Conservation (phyloP, 2,113 vertebrate species). For the Mormoops blainvillei region DNA sequence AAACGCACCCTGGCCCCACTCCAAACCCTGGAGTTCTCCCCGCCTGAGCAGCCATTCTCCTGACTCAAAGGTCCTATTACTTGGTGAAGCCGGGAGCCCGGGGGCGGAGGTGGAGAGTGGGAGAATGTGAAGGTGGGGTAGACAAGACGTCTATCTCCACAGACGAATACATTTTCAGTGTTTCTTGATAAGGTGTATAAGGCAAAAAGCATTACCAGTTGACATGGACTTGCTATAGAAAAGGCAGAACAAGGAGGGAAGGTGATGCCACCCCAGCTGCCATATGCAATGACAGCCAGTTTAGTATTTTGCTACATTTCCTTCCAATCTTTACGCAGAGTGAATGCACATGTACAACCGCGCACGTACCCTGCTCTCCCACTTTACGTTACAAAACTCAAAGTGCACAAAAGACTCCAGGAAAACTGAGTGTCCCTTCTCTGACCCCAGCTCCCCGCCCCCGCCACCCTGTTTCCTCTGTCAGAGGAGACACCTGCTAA, state of each 20-base stretch:
- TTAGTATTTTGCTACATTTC: no score
- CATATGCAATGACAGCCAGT: neutral
- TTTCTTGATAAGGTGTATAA: neutral
- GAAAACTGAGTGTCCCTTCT: neutral
- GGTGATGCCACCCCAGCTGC: neutral
- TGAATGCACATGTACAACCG: no score
- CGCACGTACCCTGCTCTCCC: neutral
- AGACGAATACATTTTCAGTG: neutral
- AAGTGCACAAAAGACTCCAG: neutral
- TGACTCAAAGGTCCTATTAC: neutral
- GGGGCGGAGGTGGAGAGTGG: neutral
- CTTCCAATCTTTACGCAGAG: no score
- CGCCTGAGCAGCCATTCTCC: neutral
- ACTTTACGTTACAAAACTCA: neutral
- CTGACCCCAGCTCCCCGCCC: neutral
- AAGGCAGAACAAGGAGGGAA: neutral
- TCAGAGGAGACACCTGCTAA: neutral
- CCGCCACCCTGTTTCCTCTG: no score
- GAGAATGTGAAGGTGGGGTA: neutral
- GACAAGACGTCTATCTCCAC: neutral
- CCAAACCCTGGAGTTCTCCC: neutral
- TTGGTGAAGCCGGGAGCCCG: neutral
- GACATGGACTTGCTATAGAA: neutral
- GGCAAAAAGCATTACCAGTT: neutral
- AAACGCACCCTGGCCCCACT: neutral